Base-by-base conservation (phyloP, 2,888 invertebrate genomes). In the Cryptus armator region DNA sequence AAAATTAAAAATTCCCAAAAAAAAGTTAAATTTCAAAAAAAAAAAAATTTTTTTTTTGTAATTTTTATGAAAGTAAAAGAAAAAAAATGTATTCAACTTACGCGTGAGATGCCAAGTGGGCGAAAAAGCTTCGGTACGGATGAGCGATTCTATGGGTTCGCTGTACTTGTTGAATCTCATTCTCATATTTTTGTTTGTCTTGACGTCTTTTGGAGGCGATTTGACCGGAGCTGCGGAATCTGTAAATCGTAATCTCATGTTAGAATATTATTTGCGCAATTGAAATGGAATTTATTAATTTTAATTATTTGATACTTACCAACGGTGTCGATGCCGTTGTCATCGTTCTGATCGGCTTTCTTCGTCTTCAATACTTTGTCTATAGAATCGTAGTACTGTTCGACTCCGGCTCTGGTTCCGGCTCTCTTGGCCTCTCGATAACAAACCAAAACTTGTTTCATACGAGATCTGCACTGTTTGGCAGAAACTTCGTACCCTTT, bases 381-480 rank as follows among this genome's bases (percentile, higher is more conserved):
- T 6, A 94, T 93, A 5, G 90, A 91, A 14, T 93, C 93, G 48
- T 93, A 94, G 85, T 93, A 93, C 66, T 93, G 93, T 66, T 94
- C 94, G 3, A 94, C 92, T 2, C 91, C 91, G 46, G 91, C 91
- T 64, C 68, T 87, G 10, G 93, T 93, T 0, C 93, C 93, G 44
- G 90, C 89, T 81, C 91, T 89, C 68, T 93, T 93, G 10, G 93
- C 92, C 82, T 94, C 94, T 1, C 93, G 91, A 85, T 94, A 94
- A 77, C 93, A 93, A 1, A 93, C 92, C 32, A 94, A 75, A 0
- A 94, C 92, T 43, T 93, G 94, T 79, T 94, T 94, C 91, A 94
- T 94, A 29, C 94, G 89, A 1, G 94, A 94, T 72, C 93, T 89
- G 86, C 94, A 94, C 71, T 94, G 94, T 76, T 92, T 93, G 0